phyloP scores from a whole-genome alignment of 2,888 invertebrate genomes.

The Tethea ocularis region DNA sequence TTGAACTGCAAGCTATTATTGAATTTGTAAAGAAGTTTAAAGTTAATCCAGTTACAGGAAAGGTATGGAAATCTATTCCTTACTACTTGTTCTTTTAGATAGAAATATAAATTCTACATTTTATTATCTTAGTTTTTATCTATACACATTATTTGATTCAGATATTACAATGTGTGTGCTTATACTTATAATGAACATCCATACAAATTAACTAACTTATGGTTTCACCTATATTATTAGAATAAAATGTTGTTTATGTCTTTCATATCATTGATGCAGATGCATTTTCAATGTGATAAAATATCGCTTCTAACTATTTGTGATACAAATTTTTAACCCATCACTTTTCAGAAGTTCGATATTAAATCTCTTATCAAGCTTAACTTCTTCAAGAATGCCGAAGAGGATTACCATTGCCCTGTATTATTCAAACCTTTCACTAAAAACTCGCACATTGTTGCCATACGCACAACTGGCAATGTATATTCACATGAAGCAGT shows the following conservation, averaged over 20 bases:
- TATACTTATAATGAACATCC: too few relatives aligned
- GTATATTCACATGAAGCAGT: constrained; percentile 98
- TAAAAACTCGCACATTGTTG: constrained; percentile 96
- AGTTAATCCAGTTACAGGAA: constrained; percentile 96
- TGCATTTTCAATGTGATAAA: too few relatives aligned
- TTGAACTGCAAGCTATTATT: constrained; percentile 94
- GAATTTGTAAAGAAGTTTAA: constrained; percentile 96
- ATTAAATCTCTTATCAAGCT: constrained; percentile 92
- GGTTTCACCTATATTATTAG: too few relatives aligned
- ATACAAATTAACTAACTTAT: too few relatives aligned
- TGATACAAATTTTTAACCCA: background rate
- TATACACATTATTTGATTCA: too few relatives aligned
- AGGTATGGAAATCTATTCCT: constrained; percentile 71
- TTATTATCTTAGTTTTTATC: too few relatives aligned
- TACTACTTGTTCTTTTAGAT: background rate
- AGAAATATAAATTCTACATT: too few relatives aligned
- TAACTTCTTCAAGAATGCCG: constrained; percentile 93
- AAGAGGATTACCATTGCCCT: constrained; percentile 95
- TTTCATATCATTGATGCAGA: too few relatives aligned
- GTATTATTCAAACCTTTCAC: constrained; percentile 96
- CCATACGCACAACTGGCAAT: constrained; percentile 95
- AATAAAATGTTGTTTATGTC: too few relatives aligned
- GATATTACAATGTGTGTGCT: too few relatives aligned
- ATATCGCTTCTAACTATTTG: too few relatives aligned
- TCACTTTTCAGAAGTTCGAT: constrained; percentile 86